Evolutionary conservation across 1,140 invertebrate species (phyloP), one percentile per base, ranked within the genome.

Genomic region (Drosophila melanica): DNA sequence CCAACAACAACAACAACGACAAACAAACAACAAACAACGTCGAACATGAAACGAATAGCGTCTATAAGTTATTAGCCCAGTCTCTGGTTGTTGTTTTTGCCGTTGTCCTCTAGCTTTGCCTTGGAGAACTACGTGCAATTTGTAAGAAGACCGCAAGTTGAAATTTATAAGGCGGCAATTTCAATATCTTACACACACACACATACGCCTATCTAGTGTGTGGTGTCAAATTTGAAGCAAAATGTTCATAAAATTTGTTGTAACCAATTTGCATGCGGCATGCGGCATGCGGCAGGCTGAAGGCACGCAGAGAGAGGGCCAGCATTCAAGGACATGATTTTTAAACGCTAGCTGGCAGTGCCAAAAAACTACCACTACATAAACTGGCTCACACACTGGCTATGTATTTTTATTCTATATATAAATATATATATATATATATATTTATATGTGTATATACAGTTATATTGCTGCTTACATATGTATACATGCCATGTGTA

Each of bases 241-340:
- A 86, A 81, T 63, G 82, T 75, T 81, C 81, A 87, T 86, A 87
- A 86, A 86, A 86, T 87, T 86, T 78, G 78, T 72, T 72, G 78
- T 74, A 75, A 86, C 62, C 70, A 86, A 87, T 86, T 86, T 86
- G 78, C 81, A 86, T 86, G 75, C 58, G 64, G 72, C 41, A 86
- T 86, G 75, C 58, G 64, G 72, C 41, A 51, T 30, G 18, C 1
- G 7, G 11, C 35, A 33, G 23, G 37, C 23, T n/a, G 30, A 12
- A 10, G 18, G n/a, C 8, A 16, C 30, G 2, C 16, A 47, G 41
- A 12, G 53, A 37, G 58, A 27, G 35, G 44, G 41, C 44, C 55
- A 47, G 58, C 81, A 69, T 79, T 84, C 81, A 86, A 86, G 81
- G 81, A 86, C 81, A 81, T 86, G 82, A 72, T 72, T 81, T 67